A percentile compares a stretch with the other conserved stretches of the same genome.
phyloP scores from a whole-genome alignment of 2,797 vertebrate genomes.

The Lacerta agilis region DNA sequence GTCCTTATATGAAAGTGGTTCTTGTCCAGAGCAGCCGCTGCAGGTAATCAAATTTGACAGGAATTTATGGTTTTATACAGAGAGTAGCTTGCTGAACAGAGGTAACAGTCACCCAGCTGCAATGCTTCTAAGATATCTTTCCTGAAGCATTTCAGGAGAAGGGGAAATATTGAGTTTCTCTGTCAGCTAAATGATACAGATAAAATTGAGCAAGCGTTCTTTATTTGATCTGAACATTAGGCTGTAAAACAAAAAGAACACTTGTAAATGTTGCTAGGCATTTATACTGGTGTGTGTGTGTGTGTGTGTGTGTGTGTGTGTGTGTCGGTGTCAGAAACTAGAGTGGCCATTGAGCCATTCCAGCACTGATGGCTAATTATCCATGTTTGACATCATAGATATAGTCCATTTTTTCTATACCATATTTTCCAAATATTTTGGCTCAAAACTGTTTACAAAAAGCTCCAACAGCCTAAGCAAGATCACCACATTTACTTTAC shows the following conservation, averaged over 20 bases:
- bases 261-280: not conserved
- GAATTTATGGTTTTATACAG: not conserved
- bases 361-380: not conserved
- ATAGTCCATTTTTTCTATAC: not conserved
- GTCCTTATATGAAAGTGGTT: conserved; percentile 12
- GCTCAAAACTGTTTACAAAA: too few relatives aligned
- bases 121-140: not conserved
- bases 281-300: not conserved
- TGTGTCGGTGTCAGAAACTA: too few relatives aligned
- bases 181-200: not conserved
- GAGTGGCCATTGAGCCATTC: not conserved
- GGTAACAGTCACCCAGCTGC: not conserved
- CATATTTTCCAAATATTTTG: not conserved
- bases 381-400: not conserved
- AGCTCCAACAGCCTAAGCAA: too few relatives aligned
- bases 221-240: not conserved
- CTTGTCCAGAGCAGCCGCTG: not conserved
- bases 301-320: too few relatives aligned
- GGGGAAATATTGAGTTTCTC: not conserved
- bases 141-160: not conserved
- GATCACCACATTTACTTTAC: too few relatives aligned
- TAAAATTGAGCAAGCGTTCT: not conserved
- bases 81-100: not conserved
- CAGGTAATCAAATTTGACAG: conserved; percentile 29
- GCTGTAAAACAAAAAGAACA: not conserved